Conservation (phyloP, 2,888 invertebrate genomes). For the Drosophila ezoana region DNA sequence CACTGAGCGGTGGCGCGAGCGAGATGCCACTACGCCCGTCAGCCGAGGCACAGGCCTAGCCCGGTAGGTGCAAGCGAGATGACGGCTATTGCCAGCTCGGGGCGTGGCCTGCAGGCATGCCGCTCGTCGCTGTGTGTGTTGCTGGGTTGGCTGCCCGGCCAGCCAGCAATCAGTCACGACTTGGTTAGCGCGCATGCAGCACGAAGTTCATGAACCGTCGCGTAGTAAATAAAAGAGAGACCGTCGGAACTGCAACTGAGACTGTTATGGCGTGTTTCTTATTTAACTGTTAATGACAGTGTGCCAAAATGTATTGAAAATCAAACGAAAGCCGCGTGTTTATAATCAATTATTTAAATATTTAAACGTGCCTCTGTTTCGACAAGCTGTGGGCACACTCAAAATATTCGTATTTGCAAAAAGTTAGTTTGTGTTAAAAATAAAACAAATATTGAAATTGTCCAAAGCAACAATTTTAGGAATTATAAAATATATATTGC, state of each 20-base stretch:
- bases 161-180: constrained; percentile 80
- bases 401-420: constrained; percentile 31
- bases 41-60: neutral
- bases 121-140: constrained; percentile 15
- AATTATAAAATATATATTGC: constrained; percentile 1
- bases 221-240: constrained; percentile 35
- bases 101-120: constrained; percentile 60
- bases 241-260: constrained; percentile 55
- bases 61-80: constrained; percentile 44
- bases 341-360: constrained; percentile 16
- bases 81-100: neutral
- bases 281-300: constrained; percentile 34
- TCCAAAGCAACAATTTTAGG: neutral
- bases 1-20: constrained; percentile 15
- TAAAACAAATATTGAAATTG: constrained; percentile 2
- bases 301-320: constrained; percentile 29
- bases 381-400: constrained; percentile 16
- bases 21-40: constrained; percentile 16
- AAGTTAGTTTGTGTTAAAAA: constrained; percentile 47
- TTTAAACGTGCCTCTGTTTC: constrained; percentile 5
- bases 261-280: constrained; percentile 45
- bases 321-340: constrained; percentile 20
- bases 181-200: constrained; percentile 79
- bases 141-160: constrained; percentile 59
- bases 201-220: constrained; percentile 70